Percentiles rank a stretch among this genome's conserved stretches.
Evolutionary conservation across 2,113 vertebrate genomes (phyloP).

Genomic region (Chamaea fasciata): DNA sequence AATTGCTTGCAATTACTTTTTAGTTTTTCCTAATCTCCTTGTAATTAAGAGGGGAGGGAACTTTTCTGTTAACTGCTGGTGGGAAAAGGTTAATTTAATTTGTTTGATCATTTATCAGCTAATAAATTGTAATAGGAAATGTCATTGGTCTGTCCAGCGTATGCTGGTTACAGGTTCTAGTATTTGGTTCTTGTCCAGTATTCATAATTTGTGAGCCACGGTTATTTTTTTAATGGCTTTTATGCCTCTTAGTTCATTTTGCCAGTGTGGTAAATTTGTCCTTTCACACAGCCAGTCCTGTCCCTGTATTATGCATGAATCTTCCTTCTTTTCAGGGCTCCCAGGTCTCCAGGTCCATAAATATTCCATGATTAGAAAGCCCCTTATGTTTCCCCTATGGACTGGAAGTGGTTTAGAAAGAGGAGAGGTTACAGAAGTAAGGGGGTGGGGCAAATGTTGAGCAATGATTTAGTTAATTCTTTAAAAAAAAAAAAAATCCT

Average conservation of each 20-base stretch:
- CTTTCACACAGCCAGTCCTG: neutral
- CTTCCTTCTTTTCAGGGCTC: slow-evolving; percentile 8
- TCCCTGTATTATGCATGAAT: slow-evolving; percentile 51
- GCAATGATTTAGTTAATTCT: neutral
- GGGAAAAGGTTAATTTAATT: neutral
- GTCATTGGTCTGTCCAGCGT: neutral
- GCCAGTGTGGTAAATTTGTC: neutral
- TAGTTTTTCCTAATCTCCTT: neutral
- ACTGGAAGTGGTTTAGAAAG: neutral
- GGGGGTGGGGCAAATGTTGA: neutral
- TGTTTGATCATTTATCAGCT: neutral
- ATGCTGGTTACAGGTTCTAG: neutral
- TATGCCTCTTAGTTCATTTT: neutral
- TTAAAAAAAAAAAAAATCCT: neutral
- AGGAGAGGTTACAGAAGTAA: neutral
- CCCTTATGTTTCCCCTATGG: slow-evolving; percentile 10
- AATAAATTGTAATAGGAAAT: neutral
- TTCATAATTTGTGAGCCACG: neutral
- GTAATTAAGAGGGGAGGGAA: neutral
- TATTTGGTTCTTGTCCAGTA: neutral
- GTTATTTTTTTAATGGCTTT: neutral
- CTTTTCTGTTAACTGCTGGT: neutral
- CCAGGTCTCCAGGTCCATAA: slow-evolving; percentile 34
- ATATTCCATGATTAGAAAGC: slow-evolving; percentile 45
- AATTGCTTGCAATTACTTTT: neutral